A percentile compares a stretch with the other conserved stretches of the same genome.
phyloP scores from a whole-genome alignment of 2,888 invertebrate species.

The Sinodicranocentrus sp. region DNA sequence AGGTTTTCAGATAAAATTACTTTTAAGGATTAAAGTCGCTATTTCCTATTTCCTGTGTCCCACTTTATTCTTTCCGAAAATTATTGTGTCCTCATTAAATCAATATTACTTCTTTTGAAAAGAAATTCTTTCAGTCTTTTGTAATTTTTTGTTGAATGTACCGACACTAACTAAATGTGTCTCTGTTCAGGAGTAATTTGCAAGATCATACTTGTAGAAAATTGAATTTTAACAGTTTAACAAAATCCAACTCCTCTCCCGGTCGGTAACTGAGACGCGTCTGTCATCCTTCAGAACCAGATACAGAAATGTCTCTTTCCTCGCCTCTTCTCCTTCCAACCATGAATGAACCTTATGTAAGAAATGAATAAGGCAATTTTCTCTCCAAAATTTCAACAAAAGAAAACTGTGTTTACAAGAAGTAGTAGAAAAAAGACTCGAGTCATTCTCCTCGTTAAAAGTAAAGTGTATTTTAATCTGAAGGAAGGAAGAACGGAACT shows the following conservation, averaged over 20 bases:
- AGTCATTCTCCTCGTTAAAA: constrained; percentile 62
- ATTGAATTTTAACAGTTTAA: constrained; percentile 68
- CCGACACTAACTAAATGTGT: background rate
- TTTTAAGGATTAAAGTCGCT: constrained; percentile 36
- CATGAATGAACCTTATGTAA: constrained; percentile 28
- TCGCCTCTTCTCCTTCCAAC: constrained; percentile 26
- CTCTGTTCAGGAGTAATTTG: constrained; percentile 40
- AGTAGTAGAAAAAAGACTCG: constrained; percentile 51
- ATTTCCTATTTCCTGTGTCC: constrained; percentile 53
- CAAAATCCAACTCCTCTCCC: constrained; percentile 23
- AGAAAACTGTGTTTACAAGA: constrained; percentile 64
- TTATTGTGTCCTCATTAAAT: constrained; percentile 59
- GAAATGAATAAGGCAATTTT: constrained; percentile 65
- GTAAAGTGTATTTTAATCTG: constrained; percentile 58
- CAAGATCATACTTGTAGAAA: constrained; percentile 59
- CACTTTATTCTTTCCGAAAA: constrained; percentile 11
- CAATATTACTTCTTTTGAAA: too few species aligned
- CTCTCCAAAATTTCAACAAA: constrained; percentile 59
- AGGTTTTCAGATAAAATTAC: background rate
- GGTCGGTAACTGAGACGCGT: constrained; percentile 24
- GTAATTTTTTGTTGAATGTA: constrained; percentile 7
- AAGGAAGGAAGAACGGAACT: constrained; percentile 6
- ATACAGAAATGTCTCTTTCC: constrained; percentile 65
- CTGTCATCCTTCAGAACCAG: constrained; percentile 67
- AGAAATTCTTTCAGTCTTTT: constrained; percentile 19